Evolutionary conservation across 2,888 invertebrate species (phyloP), one percentile per base, ranked within the genome.

Genomic region (Ormyrus thymus): DNA sequence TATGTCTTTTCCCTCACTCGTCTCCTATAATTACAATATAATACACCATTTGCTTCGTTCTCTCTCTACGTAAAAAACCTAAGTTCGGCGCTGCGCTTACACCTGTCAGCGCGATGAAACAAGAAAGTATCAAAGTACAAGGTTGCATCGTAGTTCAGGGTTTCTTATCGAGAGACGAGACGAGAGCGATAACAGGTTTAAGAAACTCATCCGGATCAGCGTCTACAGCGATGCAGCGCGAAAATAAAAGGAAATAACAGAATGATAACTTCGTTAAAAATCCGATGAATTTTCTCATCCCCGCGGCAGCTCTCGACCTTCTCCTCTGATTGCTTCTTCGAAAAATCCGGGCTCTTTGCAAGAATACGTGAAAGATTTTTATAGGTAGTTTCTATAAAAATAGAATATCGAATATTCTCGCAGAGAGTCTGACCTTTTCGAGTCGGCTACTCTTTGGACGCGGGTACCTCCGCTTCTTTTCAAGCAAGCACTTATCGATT

Each of bases 161-260:
- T 69, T 58, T 65, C 13, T 46, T 43, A 50, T 58, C 43, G 75
- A 61, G 29, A 29, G 55, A 11, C 51, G 59, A 56, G 74, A 48
- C 29, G 29, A 29, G 29, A 59, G 51, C 61, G 55, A 51, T 29
- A 29, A 46, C 11, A 13, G 43, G 13, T 10, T 29, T 43, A 7
- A 6, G 45, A 62, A 58, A 76, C 61, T 85, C 80, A 78, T 82
- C 81, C 76, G 84, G 84, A 71, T 80, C 77, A 75, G 79, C 70
- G 82, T 82, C 56, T 50, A 65, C 43, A 11, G 65, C 65, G 45
- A 62, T 59, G 50, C 59, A 43, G 43, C 81, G 53, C 79, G 53
- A 46, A 15, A 45, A 56, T 51, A 61, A 75, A 68, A 75, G 53
- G 46, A 53, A 45, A 29, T 29, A 29, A 29, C 29, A 29, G 29